Evolutionary conservation across 2,113 vertebrate species (phyloP).

Genomic region (Aramus guarauna): DNA sequence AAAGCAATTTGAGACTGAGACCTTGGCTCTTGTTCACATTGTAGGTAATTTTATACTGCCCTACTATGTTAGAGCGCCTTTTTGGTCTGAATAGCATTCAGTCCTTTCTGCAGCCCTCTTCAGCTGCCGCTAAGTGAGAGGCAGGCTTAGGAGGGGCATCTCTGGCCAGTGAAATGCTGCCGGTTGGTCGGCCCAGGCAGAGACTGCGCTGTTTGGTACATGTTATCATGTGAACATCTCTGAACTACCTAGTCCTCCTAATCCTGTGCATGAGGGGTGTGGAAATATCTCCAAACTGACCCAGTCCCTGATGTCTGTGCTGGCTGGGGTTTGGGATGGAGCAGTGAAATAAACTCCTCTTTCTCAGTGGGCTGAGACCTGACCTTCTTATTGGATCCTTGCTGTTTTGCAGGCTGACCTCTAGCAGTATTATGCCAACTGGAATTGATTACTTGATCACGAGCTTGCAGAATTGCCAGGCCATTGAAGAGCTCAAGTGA

Average conservation of each 20-base stretch:
- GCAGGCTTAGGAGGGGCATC: not conserved
- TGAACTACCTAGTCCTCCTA: not conserved
- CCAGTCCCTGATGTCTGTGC: not conserved
- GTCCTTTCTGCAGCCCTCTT: not conserved
- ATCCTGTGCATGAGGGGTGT: not conserved
- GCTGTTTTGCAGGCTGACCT: constrained; percentile 74
- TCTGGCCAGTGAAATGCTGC: not conserved
- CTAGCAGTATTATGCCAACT: constrained; percentile 43
- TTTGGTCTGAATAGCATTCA: not conserved
- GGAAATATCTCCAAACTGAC: not conserved
- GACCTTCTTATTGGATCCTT: not conserved
- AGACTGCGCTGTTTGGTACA: not conserved
- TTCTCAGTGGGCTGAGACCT: not conserved
- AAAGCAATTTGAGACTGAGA: not conserved
- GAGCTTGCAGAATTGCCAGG: constrained; percentile 74
- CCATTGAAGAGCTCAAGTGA: constrained; percentile 85
- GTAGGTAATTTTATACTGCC: not conserved
- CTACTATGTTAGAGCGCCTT: not conserved
- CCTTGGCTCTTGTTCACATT: not conserved
- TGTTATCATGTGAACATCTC: not conserved
- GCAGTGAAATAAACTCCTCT: not conserved
- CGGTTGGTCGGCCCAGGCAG: not conserved
- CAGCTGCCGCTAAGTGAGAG: not conserved
- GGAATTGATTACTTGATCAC: constrained; percentile 52
- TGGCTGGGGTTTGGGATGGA: not conserved